phyloP scores from a whole-genome alignment of 2,888 invertebrate species.

The Drosophila greeni region DNA sequence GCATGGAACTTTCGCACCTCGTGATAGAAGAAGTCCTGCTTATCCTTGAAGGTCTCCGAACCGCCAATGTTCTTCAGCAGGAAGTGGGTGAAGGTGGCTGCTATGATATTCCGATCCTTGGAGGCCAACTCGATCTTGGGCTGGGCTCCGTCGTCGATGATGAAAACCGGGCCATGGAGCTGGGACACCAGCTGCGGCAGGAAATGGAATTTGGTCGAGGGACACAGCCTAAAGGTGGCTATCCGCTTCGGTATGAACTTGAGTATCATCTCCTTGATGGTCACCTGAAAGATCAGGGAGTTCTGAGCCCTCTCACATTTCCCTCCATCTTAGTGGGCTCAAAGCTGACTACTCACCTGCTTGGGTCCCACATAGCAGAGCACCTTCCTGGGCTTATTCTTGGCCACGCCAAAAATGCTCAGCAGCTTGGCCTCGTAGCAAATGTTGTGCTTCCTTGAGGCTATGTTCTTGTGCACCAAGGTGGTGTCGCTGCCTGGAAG shows the following conservation, averaged over 20 bases:
- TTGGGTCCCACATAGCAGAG: slow-evolving; percentile 94
- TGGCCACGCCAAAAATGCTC: slow-evolving; percentile 79
- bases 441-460: slow-evolving; percentile 90
- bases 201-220: slow-evolving; percentile 93
- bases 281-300: slow-evolving; percentile 81
- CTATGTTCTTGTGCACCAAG: slow-evolving; percentile 91
- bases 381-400: slow-evolving; percentile 89
- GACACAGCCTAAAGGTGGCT: slow-evolving; percentile 94
- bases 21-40: slow-evolving; percentile 88
- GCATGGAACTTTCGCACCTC: slow-evolving; percentile 91
- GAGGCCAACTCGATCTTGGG: slow-evolving; percentile 90
- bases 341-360: slow-evolving; percentile 80
- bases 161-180: slow-evolving; percentile 83
- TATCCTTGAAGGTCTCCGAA: slow-evolving; percentile 94
- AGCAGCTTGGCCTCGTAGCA: slow-evolving; percentile 91
- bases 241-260: slow-evolving; percentile 95
- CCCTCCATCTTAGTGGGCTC: slow-evolving; percentile 16
- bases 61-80: slow-evolving; percentile 96
- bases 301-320: slow-evolving; percentile 71
- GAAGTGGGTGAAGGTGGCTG: slow-evolving; percentile 94
- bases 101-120: slow-evolving; percentile 92
- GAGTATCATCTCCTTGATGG: slow-evolving; percentile 94
- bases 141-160: slow-evolving; percentile 94
- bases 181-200: slow-evolving; percentile 78
- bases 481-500: slow-evolving; percentile 86